These are phyloP conservation scores for Decapterus maruadsi DNA, from an alignment of 2,797 vertebrate species.

Conservation along the genomic window DNA sequence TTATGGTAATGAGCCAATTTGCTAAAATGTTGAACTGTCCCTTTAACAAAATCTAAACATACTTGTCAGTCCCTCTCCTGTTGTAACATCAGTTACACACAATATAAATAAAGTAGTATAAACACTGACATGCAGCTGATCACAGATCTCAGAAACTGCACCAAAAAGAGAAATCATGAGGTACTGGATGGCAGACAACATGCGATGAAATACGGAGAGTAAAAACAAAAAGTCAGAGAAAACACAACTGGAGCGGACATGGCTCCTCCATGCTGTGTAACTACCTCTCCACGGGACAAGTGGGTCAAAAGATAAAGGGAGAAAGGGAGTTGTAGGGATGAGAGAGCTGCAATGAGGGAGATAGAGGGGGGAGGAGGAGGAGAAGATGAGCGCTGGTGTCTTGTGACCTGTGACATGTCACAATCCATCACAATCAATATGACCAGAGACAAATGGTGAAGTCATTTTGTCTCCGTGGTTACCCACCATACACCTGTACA, in stretches of 20 bases:
- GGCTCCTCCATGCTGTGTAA: conserved; percentile 71
- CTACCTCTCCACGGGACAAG: conserved; percentile 85
- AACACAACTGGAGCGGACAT: conserved; percentile 19
- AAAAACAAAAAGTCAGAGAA: conserved; percentile 25
- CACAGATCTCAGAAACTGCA: conserved; percentile 33
- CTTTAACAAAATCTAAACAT: not conserved
- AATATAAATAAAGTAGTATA: not conserved
- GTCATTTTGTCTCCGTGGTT: conserved; percentile 36
- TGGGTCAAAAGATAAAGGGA: conserved; percentile 98
- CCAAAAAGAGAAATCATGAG: conserved; percentile 6
- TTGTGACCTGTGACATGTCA: conserved; percentile 20
- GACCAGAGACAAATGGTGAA: conserved; percentile 33
- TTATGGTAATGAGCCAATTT: too few relatives aligned
- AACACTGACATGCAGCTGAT: conserved; percentile 44
- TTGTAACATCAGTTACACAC: conserved; percentile 22
- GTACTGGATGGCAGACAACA: conserved; percentile 25
- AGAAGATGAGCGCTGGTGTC: conserved; percentile 50
- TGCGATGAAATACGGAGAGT: conserved; percentile 44
- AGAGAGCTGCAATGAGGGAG: conserved; percentile 90
- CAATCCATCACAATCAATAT: conserved; percentile 35
- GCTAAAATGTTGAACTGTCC: too few relatives aligned
- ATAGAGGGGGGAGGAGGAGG: conserved; percentile 43
- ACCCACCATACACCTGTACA: conserved; percentile 21
- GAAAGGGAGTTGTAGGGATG: conserved; percentile 98
- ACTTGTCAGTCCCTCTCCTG: not conserved